Percentiles rank a stretch among this genome's conserved stretches.
Evolutionary conservation across 2,888 invertebrate species (phyloP).

Genomic region (Actias luna): DNA sequence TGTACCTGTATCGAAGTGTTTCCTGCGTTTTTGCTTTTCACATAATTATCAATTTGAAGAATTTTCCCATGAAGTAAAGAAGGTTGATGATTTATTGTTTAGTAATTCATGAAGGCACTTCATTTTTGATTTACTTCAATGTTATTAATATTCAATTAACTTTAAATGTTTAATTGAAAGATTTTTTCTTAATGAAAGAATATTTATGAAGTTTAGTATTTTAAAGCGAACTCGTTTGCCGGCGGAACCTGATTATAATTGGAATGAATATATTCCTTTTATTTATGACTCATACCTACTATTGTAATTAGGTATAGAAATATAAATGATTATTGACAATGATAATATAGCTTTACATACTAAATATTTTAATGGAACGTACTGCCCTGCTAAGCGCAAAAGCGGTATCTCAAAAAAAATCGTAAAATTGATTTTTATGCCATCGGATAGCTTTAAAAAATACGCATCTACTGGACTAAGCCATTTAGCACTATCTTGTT

Average conservation of each 20-base stretch:
- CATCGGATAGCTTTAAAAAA: no score
- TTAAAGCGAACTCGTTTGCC: neutral
- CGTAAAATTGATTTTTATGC: no score
- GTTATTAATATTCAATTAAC: neutral
- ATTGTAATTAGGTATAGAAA: neutral
- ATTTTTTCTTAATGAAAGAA: neutral
- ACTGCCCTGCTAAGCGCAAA: no score
- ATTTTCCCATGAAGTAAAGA: neutral
- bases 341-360: no score
- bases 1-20: no score
- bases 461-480: no score
- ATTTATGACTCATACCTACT: neutral
- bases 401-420: no score
- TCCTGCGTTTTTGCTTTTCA: neutral
- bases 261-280: neutral
- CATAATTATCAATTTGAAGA: neutral
- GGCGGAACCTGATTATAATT: neutral
- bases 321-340: neutral
- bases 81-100: neutral
- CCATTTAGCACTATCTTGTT: no score
- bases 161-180: neutral
- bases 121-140: neutral
- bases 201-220: neutral
- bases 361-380: no score
- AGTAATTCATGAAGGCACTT: neutral